Conservation (phyloP, 2,888 invertebrate genomes). For the Nomada flava region DNA sequence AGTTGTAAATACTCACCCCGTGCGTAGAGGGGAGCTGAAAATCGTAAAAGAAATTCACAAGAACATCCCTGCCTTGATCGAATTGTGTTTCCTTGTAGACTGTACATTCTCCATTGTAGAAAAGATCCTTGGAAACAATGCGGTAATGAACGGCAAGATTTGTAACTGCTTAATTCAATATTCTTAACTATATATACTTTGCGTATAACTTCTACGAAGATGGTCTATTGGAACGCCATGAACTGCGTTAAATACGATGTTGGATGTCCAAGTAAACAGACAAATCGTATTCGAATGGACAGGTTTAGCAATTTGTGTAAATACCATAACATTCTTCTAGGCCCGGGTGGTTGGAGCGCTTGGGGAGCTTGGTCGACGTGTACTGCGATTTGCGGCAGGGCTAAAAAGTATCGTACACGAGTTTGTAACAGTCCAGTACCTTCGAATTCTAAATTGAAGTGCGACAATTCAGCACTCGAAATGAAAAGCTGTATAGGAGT, state of each 20-base stretch:
- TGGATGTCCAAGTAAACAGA: conserved; percentile 84
- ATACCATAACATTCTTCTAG: conserved; percentile 12
- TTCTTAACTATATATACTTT: background rate
- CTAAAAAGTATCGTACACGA: conserved; percentile 83
- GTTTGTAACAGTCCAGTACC: conserved; percentile 81
- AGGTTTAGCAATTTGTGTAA: background rate
- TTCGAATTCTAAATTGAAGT: conserved; percentile 53
- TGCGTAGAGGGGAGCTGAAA: conserved; percentile 82
- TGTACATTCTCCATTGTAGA: conserved; percentile 85
- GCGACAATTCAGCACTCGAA: conserved; percentile 57
- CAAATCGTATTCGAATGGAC: background rate
- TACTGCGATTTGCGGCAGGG: conserved; percentile 84
- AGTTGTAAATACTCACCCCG: conserved; percentile 81
- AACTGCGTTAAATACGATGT: conserved; percentile 85
- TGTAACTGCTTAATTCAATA: background rate
- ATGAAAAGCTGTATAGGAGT: conserved; percentile 52
- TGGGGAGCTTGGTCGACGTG: conserved; percentile 85
- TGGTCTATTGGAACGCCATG: conserved; percentile 84
- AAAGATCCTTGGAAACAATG: conserved; percentile 83
- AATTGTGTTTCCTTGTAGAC: conserved; percentile 84
- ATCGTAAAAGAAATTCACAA: conserved; percentile 79
- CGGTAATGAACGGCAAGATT: conserved; percentile 76
- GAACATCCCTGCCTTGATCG: conserved; percentile 83
- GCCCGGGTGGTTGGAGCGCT: conserved; percentile 83
- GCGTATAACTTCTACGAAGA: conserved; percentile 53